Evolutionary conservation across 37 sponge, comb jelly and placozoan species (phyloP), one percentile per base, ranked within the genome.

Genomic region (Eunapius fragilis): DNA sequence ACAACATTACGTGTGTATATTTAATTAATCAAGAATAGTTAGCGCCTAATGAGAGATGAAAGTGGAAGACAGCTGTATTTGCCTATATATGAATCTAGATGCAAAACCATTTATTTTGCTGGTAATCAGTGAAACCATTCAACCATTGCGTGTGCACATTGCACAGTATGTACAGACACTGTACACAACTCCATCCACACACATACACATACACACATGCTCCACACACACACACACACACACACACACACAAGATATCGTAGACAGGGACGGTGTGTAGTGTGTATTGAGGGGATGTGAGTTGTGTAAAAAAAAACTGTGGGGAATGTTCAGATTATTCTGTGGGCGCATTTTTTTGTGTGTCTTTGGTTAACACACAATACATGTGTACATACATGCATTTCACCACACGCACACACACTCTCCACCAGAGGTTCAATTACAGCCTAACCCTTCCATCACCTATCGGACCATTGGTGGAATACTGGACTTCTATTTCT

Each of bases 381-480:
- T 4, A 45, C 47, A 45, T 45, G 17, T 11, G 14, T 58, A 19
- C 17, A 58, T 19, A 58, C n/a, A n/a, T n/a, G n/a, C n/a, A n/a
- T n/a, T n/a, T n/a, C n/a, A 41, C 41, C 41, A 41, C 41, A 41
- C 6, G 41, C 41, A 41, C 41, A 41, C 73, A 58, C 58, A 58
- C 58, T 19, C 41, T 6, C 41, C 58, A 58, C 31, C 77, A 95
- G 96, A 95, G 58, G 70, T 87, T 0, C 30, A 77, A 7, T 91
- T 95, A 9, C 72, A 47, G 78, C 91, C 93, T 2, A 4, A 69
- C 49, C 96, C 96, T 10, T 90, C 93, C 28, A 69, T 95, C 12
- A 93, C 93, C 25, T 92, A 87, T 73, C 85, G 96, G 25, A 92
- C 96, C 11, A 92, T 86, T 69, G 96, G 96, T n/a, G 96, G 96